Evolutionary conservation across 2,797 vertebrate genomes (phyloP), one percentile per base, ranked within the genome.

Genomic region (Holocentrus rufus): DNA sequence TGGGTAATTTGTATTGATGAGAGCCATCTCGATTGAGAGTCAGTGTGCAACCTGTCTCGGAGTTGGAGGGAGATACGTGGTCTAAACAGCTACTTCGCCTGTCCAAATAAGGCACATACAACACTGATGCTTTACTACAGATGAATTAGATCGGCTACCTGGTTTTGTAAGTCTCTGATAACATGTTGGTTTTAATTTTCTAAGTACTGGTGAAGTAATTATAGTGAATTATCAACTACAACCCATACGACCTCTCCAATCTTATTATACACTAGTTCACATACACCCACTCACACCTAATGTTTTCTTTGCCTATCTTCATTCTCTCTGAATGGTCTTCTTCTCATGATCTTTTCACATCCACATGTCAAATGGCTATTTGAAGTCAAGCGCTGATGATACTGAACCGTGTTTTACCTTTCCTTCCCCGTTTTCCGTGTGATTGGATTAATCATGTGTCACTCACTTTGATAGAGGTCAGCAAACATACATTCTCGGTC

Each of bases 391-490:
- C 63, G 55, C 72, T 31, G 73, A 88, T 83, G 89, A 91, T 88
- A 90, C 76, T 52, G 65, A 80, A 86, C 87, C 79, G 82, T 85
- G 84, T 80, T 85, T 86, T 84, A 57, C 60, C 71, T 70, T 68
- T 89, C 86, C 70, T 81, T 86, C 78, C 34, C 80, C 76, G 84
- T 83, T 92, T 92, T 91, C 87, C 78, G 77, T 90, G 89, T 94
- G 92, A 92, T 91, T 91, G 90, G 85, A 92, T 92, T 92, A 92
- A 92, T 94, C 95, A 90, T 90, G 88, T 94, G 92, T 92, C 93
- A 94, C 89, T 94, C 92, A 93, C 90, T 93, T 93, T 90, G 84
- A 83, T 87, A 92, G 92, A 94, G 93, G 93, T 94, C 93, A 94
- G 91, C 89, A 92, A 90, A 93, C 93, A 92, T 93, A 93, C 90